Evolutionary conservation across 2,888 invertebrate genomes (phyloP).

Genomic region (Meteorus cinctellus): DNA sequence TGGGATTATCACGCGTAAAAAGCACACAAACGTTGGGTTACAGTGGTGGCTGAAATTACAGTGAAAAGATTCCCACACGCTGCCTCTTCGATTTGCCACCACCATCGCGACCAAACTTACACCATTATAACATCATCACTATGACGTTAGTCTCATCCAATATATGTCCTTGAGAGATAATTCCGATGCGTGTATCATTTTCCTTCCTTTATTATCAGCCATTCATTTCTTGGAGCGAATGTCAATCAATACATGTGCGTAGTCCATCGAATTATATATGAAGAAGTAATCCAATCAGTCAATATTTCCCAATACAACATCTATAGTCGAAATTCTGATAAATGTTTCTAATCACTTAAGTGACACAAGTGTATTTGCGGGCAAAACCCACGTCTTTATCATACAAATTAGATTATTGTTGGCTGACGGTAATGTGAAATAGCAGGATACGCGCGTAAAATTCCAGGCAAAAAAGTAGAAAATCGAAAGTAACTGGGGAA

Average conservation of each 20-base stretch:
- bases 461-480: not conserved
- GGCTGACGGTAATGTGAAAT: not conserved
- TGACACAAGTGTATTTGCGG: not conserved
- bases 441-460: not conserved
- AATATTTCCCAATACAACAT: not conserved
- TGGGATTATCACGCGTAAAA: slow-evolving; percentile 10
- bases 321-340: not conserved
- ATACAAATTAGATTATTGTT: slow-evolving; percentile 9
- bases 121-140: not conserved
- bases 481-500: not conserved
- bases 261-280: not conserved
- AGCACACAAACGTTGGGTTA: not conserved
- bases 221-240: not conserved
- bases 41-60: not conserved
- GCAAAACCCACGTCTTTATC: not conserved
- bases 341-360: not conserved
- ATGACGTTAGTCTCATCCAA: not conserved
- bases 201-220: not conserved
- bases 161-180: not conserved
- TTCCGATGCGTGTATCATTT: not conserved
- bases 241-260: not conserved
- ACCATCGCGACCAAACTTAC: not conserved
- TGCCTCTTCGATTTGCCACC: slow-evolving; percentile 20
- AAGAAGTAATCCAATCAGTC: not conserved
- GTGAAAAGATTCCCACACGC: slow-evolving; percentile 17